Base-by-base conservation (phyloP, 2,888 invertebrate species). In the Melitaea athalia region DNA sequence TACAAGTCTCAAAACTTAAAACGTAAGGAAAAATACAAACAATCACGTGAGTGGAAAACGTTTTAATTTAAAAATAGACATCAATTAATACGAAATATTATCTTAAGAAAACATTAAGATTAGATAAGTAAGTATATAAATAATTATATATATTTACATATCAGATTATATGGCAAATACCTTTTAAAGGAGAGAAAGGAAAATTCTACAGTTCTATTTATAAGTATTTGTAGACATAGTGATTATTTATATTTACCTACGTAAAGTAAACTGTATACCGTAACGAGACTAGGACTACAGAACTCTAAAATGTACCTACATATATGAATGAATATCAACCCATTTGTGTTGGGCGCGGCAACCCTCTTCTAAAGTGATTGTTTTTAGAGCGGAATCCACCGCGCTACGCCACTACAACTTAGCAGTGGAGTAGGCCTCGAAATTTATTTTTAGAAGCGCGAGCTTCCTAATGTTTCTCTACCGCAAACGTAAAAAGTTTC, bases 371-470 rank as follows among this genome's bases (percentile, higher is more conserved):
- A 57, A 63, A 63, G 61, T 65, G 69, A 66, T 69, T 69, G 69
- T 69, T 69, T 69, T 65, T 69, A 59, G 65, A 65, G 65, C 69
- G 62, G 65, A 66, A 69, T 69, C 65, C 59, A 62, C 62, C 62
- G 65, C 65, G 57, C 42, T 66, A 63, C 69, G 38, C 65, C 69
- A 69, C 65, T 63, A 63, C 67, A 67, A 67, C 67, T 59, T 57
- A 42, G 57, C 67, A 42, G 57, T 69, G 59, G 59, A 69, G 65
- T 69, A 55, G 69, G 62, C 63, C 63, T 69, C 63, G 59, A 38
- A 59, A 45, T 65, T 65, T 69, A 69, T 69, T 69, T 69, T 69
- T 69, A 69, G 65, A 69, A 33, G 61, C 69, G 65, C 65, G 61
- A 63, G 59, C 63, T 69, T 69, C 65, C 65, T 69, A 69, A 66